Conservation (phyloP, 2,113 vertebrate genomes). For the Uropsilus gracilis region DNA sequence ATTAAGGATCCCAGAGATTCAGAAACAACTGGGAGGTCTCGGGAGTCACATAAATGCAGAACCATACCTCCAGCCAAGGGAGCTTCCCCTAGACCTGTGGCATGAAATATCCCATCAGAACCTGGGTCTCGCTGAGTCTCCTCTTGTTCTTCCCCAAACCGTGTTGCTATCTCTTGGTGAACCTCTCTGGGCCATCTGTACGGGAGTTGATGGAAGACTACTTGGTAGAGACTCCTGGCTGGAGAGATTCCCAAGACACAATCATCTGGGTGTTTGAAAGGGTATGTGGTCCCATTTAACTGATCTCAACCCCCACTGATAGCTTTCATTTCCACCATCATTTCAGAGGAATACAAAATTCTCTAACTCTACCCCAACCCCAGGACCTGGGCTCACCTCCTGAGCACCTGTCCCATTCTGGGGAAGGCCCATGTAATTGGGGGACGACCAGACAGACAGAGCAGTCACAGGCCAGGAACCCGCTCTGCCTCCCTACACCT, state of each 20-base stretch:
- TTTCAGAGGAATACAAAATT: background rate
- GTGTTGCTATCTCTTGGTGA: no score
- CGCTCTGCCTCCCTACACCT: background rate
- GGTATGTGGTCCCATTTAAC: background rate
- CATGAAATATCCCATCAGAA: background rate
- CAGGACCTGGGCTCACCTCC: background rate
- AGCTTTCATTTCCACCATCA: no score
- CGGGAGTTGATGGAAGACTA: background rate
- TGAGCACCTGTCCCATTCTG: background rate
- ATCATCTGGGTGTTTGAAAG: background rate
- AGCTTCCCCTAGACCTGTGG: fast-evolving
- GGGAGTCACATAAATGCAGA: background rate
- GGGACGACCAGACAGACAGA: background rate
- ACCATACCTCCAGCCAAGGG: background rate
- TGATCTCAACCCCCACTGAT: background rate
- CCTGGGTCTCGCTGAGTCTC: background rate
- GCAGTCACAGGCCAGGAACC: background rate
- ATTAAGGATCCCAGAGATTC: background rate
- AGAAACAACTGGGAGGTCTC: background rate
- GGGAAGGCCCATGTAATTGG: background rate
- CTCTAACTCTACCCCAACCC: background rate
- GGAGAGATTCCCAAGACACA: background rate
- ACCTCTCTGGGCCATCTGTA: no score
- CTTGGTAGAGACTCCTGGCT: background rate
- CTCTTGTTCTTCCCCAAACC: background rate